Evolutionary conservation across 2,113 vertebrate species (phyloP), one percentile per base, ranked within the genome.

Genomic region (Caloenas nicobarica): DNA sequence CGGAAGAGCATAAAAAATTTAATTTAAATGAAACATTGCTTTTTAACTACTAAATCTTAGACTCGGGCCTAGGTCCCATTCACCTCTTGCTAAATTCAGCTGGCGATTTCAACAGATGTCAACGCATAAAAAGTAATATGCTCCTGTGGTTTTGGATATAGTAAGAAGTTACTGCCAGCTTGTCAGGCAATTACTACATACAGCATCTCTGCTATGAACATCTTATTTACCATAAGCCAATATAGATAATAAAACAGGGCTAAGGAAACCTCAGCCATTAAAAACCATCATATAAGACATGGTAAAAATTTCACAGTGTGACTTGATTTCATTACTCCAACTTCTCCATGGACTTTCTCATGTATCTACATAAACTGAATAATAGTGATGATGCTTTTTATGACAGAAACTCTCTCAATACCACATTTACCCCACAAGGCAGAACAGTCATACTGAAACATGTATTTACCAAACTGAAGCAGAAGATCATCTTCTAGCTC

Each of bases 391-490:
- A 34, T 5, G 8, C 17, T n/a, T 66, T 7, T 2, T 9, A 11
- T 3, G 16, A 36, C 40, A 21, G 0, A 1, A 83, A 58, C 14
- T 48, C 57, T n/a, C 38, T 8, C 33, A 64, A 42, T 3, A 50
- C 4, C 24, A n/a, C 40, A 13, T 54, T 23, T 12, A 78, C 11
- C 22, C 34, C 54, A 46, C 24, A 66, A 24, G 1, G 2, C 13
- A 50, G 31, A 11, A 31, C 4, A 51, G 12, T 24, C 61, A 54
- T 0, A 23, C 11, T 23, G 34, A 73, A 80, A 62, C 16, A 78
- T 4, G 88, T 51, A 56, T 36, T 96, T 98, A 99, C 99, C 99
- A 81, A 98, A 99, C 81, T 99, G 99, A 86, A 99, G 98, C 29
- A 99, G 96, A 7, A 97, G 98, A 86, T 99, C 99, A 94, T 99